Conservation (phyloP, 1,140 invertebrate species). For the Drosophila fuyamai region DNA sequence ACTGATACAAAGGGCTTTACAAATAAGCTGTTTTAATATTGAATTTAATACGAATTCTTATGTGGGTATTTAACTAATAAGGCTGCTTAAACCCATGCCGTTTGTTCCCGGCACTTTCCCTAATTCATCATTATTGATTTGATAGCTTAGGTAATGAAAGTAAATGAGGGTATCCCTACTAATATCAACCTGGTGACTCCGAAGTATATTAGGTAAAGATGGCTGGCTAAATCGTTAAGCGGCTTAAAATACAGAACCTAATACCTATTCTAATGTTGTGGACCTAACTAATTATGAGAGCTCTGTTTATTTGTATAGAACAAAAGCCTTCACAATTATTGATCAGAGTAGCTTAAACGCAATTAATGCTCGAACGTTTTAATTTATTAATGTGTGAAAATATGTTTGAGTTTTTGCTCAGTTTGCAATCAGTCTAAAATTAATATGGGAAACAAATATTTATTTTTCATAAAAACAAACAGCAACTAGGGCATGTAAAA, state of each 20-base stretch:
- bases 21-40: not conserved
- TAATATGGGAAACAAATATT: slow-evolving; percentile 3
- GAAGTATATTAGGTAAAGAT: not conserved
- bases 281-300: slow-evolving; percentile 20
- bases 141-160: not conserved
- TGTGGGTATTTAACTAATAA: not conserved
- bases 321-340: slow-evolving; percentile 10
- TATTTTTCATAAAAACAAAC: not conserved
- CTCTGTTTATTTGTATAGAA: slow-evolving; percentile 7
- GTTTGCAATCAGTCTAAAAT: not conserved
- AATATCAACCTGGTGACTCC: too few relatives aligned
- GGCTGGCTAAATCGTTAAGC: slow-evolving; percentile 5
- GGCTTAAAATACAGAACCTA: slow-evolving; percentile 3
- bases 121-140: not conserved
- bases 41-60: not conserved
- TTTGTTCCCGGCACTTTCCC: not conserved
- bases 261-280: slow-evolving; percentile 12
- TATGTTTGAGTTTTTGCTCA: slow-evolving; percentile 1
- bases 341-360: slow-evolving; percentile 2
- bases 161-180: too few relatives aligned
- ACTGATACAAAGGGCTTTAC: slow-evolving; percentile 1
- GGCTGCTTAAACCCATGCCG: not conserved
- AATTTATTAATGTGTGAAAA: slow-evolving; percentile 16
- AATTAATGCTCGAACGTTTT: slow-evolving; percentile 2
- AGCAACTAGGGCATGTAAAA: too few relatives aligned